A percentile compares a stretch with the other conserved stretches of the same genome.
These are phyloP conservation scores for Cottus gobio DNA, from an alignment of 2,113 vertebrate genomes.

Conservation along the genomic window DNA sequence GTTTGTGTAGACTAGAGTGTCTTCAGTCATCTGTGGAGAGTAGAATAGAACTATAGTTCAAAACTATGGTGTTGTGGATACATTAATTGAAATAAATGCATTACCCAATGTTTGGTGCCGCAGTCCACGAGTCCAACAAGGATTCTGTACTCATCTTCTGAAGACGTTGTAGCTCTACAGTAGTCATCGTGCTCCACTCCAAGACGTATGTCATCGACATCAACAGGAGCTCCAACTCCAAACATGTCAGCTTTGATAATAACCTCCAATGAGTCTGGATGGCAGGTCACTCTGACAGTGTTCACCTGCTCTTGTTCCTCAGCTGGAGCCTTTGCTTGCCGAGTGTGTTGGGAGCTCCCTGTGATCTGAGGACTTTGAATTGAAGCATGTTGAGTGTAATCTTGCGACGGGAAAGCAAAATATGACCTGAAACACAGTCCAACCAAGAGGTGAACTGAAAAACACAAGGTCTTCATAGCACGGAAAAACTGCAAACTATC, in stretches of 20 bases:
- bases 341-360: neutral
- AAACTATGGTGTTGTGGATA: too few relatives aligned
- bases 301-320: constrained; percentile 43
- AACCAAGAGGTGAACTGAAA: constrained; percentile 21
- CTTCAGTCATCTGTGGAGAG: constrained; percentile 64
- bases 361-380: neutral
- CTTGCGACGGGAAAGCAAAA: constrained; percentile 15
- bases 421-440: constrained; percentile 13
- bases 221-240: constrained; percentile 53
- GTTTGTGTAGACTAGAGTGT: constrained; percentile 76
- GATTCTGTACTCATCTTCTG: constrained; percentile 63
- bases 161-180: constrained; percentile 48
- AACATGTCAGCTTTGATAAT: constrained; percentile 73
- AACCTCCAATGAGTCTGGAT: constrained; percentile 69
- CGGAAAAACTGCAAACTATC: neutral
- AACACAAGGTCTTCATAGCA: constrained; percentile 34
- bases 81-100: constrained; percentile 20
- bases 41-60: too few relatives aligned
- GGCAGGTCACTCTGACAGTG: constrained; percentile 62
- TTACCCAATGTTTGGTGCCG: constrained; percentile 71
- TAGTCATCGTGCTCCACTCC: constrained; percentile 46
- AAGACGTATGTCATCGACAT: constrained; percentile 56
- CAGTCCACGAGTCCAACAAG: constrained; percentile 61
- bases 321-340: neutral
- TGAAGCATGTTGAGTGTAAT: too few relatives aligned